A percentile compares a stretch with the other conserved stretches of the same genome.
Conservation (phyloP, 2,113 vertebrate species). For the Neopipo cinnamomea region DNA sequence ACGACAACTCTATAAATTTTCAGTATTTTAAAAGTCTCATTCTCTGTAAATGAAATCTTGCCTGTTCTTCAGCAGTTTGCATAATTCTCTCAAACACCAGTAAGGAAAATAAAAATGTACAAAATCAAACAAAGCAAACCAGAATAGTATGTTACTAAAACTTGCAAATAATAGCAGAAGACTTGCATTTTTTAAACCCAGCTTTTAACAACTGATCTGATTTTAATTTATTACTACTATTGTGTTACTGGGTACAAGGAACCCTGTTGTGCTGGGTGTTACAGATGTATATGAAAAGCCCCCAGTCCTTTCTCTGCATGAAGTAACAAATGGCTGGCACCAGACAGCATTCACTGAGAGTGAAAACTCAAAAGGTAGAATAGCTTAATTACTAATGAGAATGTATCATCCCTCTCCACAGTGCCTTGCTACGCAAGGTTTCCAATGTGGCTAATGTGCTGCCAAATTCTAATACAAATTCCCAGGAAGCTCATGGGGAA, state of each 20-base stretch:
- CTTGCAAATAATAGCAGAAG: background rate
- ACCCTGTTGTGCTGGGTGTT: background rate
- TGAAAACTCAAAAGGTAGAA: background rate
- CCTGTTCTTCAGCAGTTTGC: background rate
- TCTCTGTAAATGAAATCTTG: background rate
- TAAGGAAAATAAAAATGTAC: background rate
- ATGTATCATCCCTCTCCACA: background rate
- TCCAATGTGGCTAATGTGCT: background rate
- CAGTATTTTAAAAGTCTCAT: background rate
- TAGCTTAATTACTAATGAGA: background rate
- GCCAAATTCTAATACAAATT: background rate
- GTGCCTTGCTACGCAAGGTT: background rate
- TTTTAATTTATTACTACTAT: background rate
- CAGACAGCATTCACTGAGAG: background rate
- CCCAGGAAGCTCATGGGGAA: background rate
- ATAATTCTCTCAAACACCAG: background rate
- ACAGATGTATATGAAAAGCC: fast-evolving
- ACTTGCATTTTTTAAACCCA: background rate
- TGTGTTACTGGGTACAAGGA: background rate
- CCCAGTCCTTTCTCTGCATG: background rate
- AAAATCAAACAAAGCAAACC: background rate
- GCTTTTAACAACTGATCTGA: background rate
- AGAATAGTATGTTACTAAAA: background rate
- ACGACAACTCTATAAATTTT: background rate
- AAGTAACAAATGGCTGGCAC: background rate